Evolutionary conservation across 2,888 invertebrate genomes (phyloP), one percentile per base, ranked within the genome.

Genomic region (Parnassius glacialis): DNA sequence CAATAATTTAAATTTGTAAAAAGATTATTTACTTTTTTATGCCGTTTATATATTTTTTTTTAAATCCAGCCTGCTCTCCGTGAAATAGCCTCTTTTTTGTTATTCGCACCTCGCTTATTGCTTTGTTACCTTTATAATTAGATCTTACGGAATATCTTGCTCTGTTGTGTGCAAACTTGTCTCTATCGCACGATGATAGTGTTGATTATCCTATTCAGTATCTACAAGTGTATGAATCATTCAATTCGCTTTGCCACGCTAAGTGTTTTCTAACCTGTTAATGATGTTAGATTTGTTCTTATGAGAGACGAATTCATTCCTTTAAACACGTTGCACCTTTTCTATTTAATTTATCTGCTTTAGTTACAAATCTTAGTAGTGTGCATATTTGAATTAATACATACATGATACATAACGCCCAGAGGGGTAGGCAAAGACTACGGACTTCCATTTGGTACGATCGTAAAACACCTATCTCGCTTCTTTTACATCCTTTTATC

Each of bases 101-200:
- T 16, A 50, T 16, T 10, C 16, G 50, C 16, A 20, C 7, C 10
- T 20, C 10, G 12, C 12, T 3, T 52, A 34, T 34, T n/a, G 25
- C 58, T 54, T 48, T 54, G 54, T 54, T 48, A 60, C 51, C 50
- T 55, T 50, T 55, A 60, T 60, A 60, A 60, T 55, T 55, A 54
- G 42, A 20, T 42, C 9, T 54, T 47, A 1, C 12, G 10, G 41
- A 60, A 53, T 16, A 53, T 59, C 43, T 34, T 42, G 42, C 20
- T 13, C 44, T 52, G 13, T 52, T 52, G 45, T 58, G 57, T 52
- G 47, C 47, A 47, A 59, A 53, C 53, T 53, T 41, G 45, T 45
- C 54, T 41, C 42, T 9, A 48, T 48, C 34, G 43, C 47, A 47
- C 9, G 45, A 44, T 48, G 9, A 44, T 53, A 47, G 50, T 12